These are phyloP conservation scores for Pandemis heparana DNA, from an alignment of 2,888 invertebrate genomes.

Conservation along the genomic window DNA sequence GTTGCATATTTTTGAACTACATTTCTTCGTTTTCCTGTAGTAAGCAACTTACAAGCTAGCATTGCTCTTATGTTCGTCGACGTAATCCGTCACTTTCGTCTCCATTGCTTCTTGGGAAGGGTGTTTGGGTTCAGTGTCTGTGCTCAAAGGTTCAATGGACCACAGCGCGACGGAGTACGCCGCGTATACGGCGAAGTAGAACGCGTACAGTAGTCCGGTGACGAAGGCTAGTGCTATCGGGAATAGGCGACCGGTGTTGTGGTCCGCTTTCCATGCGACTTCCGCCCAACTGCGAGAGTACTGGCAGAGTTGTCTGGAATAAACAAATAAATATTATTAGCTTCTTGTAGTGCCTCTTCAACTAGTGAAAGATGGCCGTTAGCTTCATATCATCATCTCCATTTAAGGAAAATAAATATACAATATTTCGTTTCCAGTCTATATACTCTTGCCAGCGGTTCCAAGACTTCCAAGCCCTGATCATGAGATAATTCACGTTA, in stretches of 20 bases:
- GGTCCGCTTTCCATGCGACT: constrained; percentile 59
- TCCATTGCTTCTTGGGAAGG: constrained; percentile 44
- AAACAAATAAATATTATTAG: too few relatives aligned
- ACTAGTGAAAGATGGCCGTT: too few relatives aligned
- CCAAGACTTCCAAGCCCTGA: too few relatives aligned
- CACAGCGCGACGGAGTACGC: constrained; percentile 62
- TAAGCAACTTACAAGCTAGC: constrained; percentile 44
- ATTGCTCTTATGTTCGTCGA: constrained; percentile 54
- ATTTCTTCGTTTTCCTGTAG: neutral
- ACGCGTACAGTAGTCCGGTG: constrained; percentile 62
- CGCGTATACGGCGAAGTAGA: constrained; percentile 61
- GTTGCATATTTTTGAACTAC: neutral
- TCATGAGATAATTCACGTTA: too few relatives aligned
- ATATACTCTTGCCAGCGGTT: too few relatives aligned
- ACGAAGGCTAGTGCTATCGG: constrained; percentile 58
- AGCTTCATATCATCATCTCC: too few relatives aligned
- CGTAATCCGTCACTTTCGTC: constrained; percentile 58
- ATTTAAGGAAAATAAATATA: too few relatives aligned
- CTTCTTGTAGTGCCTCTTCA: too few relatives aligned
- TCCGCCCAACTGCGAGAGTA: constrained; percentile 72
- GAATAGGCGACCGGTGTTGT: constrained; percentile 50
- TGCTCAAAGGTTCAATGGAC: constrained; percentile 69
- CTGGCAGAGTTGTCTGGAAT: constrained; percentile 61
- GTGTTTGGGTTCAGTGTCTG: constrained; percentile 52
- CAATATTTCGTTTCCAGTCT: too few relatives aligned